Conservation (phyloP, 2,113 vertebrate species). For the Malurus elegans region DNA sequence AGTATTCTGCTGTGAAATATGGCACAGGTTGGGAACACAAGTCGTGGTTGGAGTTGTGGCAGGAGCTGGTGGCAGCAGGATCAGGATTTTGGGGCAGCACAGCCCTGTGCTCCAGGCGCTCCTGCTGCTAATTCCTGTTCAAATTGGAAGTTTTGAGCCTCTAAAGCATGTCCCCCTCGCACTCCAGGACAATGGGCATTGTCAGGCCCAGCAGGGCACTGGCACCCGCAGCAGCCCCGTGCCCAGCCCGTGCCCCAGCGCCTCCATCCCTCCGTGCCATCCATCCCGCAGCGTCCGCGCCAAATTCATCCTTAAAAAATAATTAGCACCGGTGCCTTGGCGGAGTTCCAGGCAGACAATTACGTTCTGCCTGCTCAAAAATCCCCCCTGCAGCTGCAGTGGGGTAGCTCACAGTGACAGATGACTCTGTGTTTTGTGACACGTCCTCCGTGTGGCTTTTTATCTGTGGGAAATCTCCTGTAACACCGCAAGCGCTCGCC, state of each 20-base stretch:
- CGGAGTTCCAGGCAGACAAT: conserved; percentile 22
- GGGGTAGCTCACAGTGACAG: conserved; percentile 27
- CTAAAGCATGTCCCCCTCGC: not conserved
- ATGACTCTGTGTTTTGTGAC: conserved; percentile 13
- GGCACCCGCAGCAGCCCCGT: not conserved
- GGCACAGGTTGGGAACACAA: fast-evolving
- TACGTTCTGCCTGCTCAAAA: conserved; percentile 39
- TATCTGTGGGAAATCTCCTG: not conserved
- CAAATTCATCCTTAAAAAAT: conserved; percentile 49
- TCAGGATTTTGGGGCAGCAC: no score
- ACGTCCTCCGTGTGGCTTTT: not conserved
- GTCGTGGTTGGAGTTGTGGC: not conserved
- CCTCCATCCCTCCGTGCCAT: not conserved
- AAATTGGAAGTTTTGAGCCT: no score
- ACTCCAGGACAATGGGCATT: not conserved
- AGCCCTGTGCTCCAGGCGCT: no score
- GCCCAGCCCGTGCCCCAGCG: not conserved
- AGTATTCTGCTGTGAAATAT: not conserved
- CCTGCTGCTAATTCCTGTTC: no score
- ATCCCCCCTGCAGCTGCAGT: conserved; percentile 7
- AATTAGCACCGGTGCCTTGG: conserved; percentile 41
- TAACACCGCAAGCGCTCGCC: not conserved
- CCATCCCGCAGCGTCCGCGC: not conserved
- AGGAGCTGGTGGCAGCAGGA: no score
- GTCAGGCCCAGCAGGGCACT: not conserved